A percentile compares a stretch with the other conserved stretches of the same genome.
These are phyloP conservation scores for Chaenodraco wilsoni DNA, from an alignment of 2,797 vertebrate species.

Conservation along the genomic window DNA sequence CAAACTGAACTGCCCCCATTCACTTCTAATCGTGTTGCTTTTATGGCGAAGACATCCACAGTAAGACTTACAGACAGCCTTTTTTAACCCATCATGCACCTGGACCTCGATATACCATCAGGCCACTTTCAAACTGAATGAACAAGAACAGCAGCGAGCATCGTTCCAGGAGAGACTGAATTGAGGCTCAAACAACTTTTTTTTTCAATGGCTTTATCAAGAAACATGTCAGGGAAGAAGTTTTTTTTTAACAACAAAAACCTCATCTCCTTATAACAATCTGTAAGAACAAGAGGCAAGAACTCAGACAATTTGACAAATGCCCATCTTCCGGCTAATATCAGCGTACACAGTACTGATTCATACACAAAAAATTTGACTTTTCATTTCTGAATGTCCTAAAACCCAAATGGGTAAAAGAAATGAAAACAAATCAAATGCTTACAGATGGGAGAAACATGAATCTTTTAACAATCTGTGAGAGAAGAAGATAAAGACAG, in stretches of 20 bases:
- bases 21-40: neutral
- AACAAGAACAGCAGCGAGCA: neutral
- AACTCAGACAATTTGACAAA: slow-evolving; percentile 40
- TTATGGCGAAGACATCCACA: neutral
- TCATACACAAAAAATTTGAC: slow-evolving; percentile 14
- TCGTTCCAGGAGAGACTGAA: slow-evolving; percentile 23
- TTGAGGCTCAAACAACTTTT: slow-evolving; percentile 30
- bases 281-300: slow-evolving; percentile 41
- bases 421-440: slow-evolving; percentile 11
- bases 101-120: neutral
- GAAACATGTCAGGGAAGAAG: slow-evolving; percentile 26
- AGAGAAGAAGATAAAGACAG: slow-evolving; percentile 13
- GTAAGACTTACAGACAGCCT: neutral
- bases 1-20: neutral
- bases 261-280: slow-evolving; percentile 26
- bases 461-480: slow-evolving; percentile 7
- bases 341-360: slow-evolving; percentile 23
- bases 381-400: slow-evolving; percentile 29
- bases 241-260: slow-evolving; percentile 31
- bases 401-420: slow-evolving; percentile 16
- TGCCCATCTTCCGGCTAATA: neutral
- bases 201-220: slow-evolving; percentile 50
- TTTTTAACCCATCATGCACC: neutral
- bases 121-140: neutral
- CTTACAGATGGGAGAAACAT: slow-evolving; percentile 17